Evolutionary conservation across 2,113 vertebrate genomes (phyloP).

Genomic region (Protobothrops flavoviridis): DNA sequence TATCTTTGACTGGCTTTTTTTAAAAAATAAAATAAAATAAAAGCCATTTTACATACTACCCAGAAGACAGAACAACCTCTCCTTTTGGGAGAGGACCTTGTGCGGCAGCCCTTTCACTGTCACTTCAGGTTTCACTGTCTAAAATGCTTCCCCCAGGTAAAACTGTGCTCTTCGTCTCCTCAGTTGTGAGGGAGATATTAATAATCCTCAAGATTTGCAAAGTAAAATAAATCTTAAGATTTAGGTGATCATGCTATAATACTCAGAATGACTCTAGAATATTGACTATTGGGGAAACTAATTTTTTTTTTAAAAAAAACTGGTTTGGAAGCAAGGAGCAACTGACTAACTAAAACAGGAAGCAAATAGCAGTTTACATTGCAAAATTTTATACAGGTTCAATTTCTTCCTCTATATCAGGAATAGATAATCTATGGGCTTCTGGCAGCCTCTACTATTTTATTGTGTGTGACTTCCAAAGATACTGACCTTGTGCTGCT

Average conservation of each 20-base stretch:
- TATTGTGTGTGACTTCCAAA: background rate
- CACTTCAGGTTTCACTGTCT: background rate
- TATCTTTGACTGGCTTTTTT: background rate
- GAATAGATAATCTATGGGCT: background rate
- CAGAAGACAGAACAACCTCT: background rate
- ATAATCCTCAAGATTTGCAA: background rate
- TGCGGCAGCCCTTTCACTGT: background rate
- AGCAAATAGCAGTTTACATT: background rate
- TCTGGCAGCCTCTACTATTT: background rate
- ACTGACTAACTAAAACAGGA: background rate
- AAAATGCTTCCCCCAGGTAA: background rate
- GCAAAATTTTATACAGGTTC: background rate
- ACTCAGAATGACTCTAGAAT: background rate
- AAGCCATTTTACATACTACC: background rate
- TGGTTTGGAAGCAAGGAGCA: background rate
- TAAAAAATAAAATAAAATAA: background rate
- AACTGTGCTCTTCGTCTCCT: background rate
- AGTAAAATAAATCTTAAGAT: background rate
- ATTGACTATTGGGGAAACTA: background rate
- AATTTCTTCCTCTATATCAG: background rate
- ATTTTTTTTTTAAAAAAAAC: background rate
- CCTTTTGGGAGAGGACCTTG: background rate
- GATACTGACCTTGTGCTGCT: background rate
- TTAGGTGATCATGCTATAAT: background rate
- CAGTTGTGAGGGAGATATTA: background rate